These are phyloP conservation scores for Pangasianodon hypophthalmus DNA, from an alignment of 2,113 vertebrate genomes.

Conservation along the genomic window DNA sequence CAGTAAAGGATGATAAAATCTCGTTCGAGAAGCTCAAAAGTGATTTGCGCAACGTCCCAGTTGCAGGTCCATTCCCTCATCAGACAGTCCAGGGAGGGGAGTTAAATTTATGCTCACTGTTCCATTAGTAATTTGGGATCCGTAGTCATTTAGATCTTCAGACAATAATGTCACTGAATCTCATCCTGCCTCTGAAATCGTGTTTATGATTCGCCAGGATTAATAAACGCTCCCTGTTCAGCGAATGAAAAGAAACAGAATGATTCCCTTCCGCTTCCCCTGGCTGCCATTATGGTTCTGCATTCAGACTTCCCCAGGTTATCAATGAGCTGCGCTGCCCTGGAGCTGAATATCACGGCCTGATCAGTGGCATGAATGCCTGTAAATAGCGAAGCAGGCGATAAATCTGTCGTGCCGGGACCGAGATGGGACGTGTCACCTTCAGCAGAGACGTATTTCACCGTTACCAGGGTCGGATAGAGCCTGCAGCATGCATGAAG, in stretches of 20 bases:
- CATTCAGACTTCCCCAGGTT: slow-evolving; percentile 53
- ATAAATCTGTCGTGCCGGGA: slow-evolving; percentile 73
- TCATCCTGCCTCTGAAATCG: slow-evolving; percentile 39
- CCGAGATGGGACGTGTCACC: slow-evolving; percentile 76
- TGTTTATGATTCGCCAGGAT: slow-evolving; percentile 45
- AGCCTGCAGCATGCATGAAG: slow-evolving; percentile 61
- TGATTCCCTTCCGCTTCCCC: slow-evolving; percentile 26
- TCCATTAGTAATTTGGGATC: slow-evolving; percentile 40
- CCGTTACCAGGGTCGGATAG: slow-evolving; percentile 69
- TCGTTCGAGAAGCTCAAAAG: slow-evolving; percentile 22
- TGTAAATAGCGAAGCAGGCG: slow-evolving; percentile 69
- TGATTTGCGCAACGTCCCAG: slow-evolving; percentile 55
- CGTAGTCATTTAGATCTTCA: slow-evolving; percentile 19
- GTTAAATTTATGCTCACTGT: not conserved
- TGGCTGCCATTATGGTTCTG: slow-evolving; percentile 47
- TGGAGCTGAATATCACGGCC: slow-evolving; percentile 69
- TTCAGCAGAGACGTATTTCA: slow-evolving; percentile 76
- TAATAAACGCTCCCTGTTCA: slow-evolving; percentile 43
- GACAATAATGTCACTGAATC: slow-evolving; percentile 30
- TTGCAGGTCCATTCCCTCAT: not conserved
- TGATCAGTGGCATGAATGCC: slow-evolving; percentile 67
- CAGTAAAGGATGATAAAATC: not conserved
- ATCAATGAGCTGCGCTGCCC: slow-evolving; percentile 59
- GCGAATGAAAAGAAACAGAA: slow-evolving; percentile 43
- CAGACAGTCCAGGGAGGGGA: not conserved